phyloP scores from a whole-genome alignment of 2,113 vertebrate species.

The Coptodon bakossiorum region DNA sequence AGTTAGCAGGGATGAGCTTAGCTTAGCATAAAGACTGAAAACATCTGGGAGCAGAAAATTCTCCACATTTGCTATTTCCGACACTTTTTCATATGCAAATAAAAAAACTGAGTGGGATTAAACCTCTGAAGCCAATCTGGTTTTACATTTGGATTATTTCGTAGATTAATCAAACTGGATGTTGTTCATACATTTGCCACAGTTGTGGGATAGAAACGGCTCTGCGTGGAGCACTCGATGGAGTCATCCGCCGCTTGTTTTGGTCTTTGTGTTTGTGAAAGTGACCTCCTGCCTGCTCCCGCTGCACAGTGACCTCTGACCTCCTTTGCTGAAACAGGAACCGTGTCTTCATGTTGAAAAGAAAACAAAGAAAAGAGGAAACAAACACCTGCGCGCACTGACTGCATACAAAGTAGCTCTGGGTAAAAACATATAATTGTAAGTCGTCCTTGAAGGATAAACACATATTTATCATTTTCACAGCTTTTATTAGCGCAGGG shows the following conservation, averaged over 20 bases:
- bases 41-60: not conserved
- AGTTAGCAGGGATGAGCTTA: not conserved
- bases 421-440: not conserved
- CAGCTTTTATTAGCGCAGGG: not conserved
- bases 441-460: constrained; percentile 22
- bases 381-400: not conserved
- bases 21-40: not conserved
- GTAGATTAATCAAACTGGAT: not conserved
- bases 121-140: not conserved
- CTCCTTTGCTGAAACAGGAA: not conserved
- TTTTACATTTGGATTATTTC: not conserved
- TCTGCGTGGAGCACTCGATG: not conserved
- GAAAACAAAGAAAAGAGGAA: not conserved
- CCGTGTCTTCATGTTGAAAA: not conserved
- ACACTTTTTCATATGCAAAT: not conserved
- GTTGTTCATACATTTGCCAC: not conserved
- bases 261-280: not conserved
- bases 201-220: not conserved
- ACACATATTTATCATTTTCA: constrained; percentile 32
- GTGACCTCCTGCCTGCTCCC: not conserved
- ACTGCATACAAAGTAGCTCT: constrained; percentile 18
- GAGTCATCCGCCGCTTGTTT: not conserved
- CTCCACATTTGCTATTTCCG: not conserved
- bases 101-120: not conserved
- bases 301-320: not conserved